Evolutionary conservation across 1,140 invertebrate species (phyloP).

Genomic region (Cyclina sinensis): DNA sequence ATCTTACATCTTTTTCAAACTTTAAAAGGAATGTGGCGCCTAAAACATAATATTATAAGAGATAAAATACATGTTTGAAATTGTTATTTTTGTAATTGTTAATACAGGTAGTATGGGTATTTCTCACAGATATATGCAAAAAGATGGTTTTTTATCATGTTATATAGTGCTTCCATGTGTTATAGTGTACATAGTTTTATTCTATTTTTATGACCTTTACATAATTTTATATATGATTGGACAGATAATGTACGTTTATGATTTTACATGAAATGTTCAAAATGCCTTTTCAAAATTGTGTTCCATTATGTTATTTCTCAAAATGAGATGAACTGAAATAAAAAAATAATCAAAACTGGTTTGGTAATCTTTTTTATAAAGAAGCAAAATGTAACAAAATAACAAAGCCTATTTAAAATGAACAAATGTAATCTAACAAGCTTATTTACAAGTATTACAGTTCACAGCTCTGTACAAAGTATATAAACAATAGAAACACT

Average conservation of each 20-base stretch:
- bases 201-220: constrained; percentile 44
- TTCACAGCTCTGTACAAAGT: no score
- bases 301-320: not conserved
- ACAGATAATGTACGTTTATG: not conserved
- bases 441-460: no score
- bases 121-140: constrained; percentile 39
- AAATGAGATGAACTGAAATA: constrained; percentile 38
- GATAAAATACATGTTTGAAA: not conserved
- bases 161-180: constrained; percentile 40
- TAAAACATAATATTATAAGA: no score
- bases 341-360: not conserved
- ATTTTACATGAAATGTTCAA: constrained; percentile 7
- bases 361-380: not conserved
- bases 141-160: constrained; percentile 1
- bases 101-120: constrained; percentile 10
- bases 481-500: no score
- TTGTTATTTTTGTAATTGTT: constrained; percentile 32
- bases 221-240: constrained; percentile 19
- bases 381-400: no score
- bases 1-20: no score
- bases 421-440: no score
- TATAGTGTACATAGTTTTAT: constrained; percentile 23
- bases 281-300: constrained; percentile 23
- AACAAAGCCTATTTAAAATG: no score
- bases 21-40: no score